Evolutionary conservation across 2,888 invertebrate genomes (phyloP).

Genomic region (Falcaria lacertinaria): DNA sequence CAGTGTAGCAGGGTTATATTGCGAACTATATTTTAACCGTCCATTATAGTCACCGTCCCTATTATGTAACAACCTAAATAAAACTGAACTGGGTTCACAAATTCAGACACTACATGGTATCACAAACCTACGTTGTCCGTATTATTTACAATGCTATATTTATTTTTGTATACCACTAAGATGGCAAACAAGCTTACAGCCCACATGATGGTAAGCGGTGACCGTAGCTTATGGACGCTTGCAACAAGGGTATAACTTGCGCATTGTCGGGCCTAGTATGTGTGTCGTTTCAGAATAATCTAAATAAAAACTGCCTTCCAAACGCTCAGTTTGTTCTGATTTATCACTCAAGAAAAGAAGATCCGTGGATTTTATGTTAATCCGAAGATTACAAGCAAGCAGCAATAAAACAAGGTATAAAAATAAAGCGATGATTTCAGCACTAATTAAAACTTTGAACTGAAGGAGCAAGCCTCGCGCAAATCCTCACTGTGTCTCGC

Average conservation of each 20-base stretch:
- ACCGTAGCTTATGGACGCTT: too few species aligned
- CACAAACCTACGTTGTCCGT: too few species aligned
- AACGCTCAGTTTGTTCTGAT: too few species aligned
- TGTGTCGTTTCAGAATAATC: too few species aligned
- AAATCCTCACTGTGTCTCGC: conserved; percentile 42
- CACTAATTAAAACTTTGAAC: conserved; percentile 55
- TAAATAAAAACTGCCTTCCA: too few species aligned
- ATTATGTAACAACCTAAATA: background rate
- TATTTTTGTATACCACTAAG: too few species aligned
- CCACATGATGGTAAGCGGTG: too few species aligned
- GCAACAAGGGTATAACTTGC: too few species aligned
- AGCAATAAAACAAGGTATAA: conserved; percentile 22
- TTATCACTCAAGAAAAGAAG: too few species aligned
- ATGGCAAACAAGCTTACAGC: too few species aligned
- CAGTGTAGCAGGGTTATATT: background rate
- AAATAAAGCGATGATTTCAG: conserved; percentile 41
- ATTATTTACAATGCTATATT: too few species aligned
- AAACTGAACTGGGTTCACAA: background rate
- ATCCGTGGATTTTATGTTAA: background rate
- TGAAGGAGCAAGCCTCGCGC: conserved; percentile 39
- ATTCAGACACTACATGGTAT: background rate
- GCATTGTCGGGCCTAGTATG: too few species aligned
- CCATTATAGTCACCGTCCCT: background rate
- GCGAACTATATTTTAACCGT: background rate
- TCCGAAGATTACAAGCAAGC: background rate